These are phyloP conservation scores for Ibidorhyncha struthersii DNA, from an alignment of 2,113 vertebrate genomes.

Conservation along the genomic window DNA sequence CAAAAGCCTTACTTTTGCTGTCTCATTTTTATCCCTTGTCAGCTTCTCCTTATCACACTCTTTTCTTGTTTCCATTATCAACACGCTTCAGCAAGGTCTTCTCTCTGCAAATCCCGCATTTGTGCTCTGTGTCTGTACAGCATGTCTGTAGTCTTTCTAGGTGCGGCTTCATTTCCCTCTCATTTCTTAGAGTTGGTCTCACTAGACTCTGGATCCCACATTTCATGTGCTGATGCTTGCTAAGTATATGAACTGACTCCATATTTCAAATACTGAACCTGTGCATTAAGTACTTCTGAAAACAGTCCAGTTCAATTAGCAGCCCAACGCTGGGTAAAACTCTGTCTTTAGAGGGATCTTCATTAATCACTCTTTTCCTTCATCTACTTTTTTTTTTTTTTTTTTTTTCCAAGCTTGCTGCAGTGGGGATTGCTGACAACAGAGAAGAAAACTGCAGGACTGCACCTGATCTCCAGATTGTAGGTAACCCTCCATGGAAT, in stretches of 20 bases:
- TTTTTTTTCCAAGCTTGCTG: not conserved
- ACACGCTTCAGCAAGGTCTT: not conserved
- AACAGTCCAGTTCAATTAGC: not conserved
- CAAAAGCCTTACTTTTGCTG: slow-evolving; percentile 5
- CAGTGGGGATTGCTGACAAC: not conserved
- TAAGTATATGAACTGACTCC: not conserved
- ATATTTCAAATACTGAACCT: not conserved
- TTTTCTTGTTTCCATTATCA: slow-evolving; percentile 28
- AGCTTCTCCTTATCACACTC: slow-evolving; percentile 30
- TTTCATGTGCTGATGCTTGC: not conserved
- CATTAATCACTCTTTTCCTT: not conserved
- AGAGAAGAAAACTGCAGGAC: not conserved
- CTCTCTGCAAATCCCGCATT: not conserved
- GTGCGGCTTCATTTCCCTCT: not conserved
- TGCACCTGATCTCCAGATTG: not conserved
- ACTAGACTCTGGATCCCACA: not conserved
- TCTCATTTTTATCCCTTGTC: slow-evolving; percentile 44
- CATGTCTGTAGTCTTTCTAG: not conserved
- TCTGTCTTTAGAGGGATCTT: not conserved
- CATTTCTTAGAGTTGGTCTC: not conserved
- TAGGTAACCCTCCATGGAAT: not conserved
- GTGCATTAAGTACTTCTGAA: not conserved
- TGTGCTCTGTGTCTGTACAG: not conserved
- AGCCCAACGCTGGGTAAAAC: not conserved
- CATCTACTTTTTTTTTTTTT: not conserved